Evolutionary conservation across 2,888 invertebrate species (phyloP), one percentile per base, ranked within the genome.

Genomic region (Trachelus troglodyta): DNA sequence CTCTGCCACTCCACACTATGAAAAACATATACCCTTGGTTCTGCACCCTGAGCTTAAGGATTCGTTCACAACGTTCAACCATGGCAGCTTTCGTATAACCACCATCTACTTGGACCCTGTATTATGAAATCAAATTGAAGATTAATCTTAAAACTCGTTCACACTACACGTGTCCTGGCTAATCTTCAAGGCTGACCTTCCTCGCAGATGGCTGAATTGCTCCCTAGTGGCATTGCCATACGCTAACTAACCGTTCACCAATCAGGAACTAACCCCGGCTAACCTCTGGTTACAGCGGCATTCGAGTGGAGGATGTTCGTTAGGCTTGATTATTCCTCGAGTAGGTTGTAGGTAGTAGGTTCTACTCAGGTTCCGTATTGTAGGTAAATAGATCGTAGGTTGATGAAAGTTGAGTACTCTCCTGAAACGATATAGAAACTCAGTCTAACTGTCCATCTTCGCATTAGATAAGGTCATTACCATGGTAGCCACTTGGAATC

Each of bases 181-280:
- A 56, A 56, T 56, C 23, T 6, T 56, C 23, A 56, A 56, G 56
- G 23, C 23, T 56, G 56, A 56, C 56, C 56, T 56, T 56, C 9
- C 23, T 56, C 56, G 9, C 56, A 56, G 23, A 23, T 23, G 56
- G 23, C 56, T 56, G 56, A 56, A 56, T 23, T 56, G 6, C 56
- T 56, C 56, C 56, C 56, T 56, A 9, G 23, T 23, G 23, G 23
- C 6, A 56, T 56, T 23, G 56, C 56, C 23, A 23, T 23, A 9
- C 56, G 56, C 82, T 77, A 81, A 80, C 81, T 82, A 84, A 81
- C 79, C 79, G 68, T 69, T 40, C 75, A 74, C 79, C 84, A 81
- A 83, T 84, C 82, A 81, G 78, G 77, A 79, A 76, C 80, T 86
- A 86, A 86, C 85, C 86, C 82, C 80, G 82, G 81, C 76, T 84